These are phyloP conservation scores for Patiria pectinifera DNA, from an alignment of 53 echinoderm and acorn worm genomes.

Conservation along the genomic window DNA sequence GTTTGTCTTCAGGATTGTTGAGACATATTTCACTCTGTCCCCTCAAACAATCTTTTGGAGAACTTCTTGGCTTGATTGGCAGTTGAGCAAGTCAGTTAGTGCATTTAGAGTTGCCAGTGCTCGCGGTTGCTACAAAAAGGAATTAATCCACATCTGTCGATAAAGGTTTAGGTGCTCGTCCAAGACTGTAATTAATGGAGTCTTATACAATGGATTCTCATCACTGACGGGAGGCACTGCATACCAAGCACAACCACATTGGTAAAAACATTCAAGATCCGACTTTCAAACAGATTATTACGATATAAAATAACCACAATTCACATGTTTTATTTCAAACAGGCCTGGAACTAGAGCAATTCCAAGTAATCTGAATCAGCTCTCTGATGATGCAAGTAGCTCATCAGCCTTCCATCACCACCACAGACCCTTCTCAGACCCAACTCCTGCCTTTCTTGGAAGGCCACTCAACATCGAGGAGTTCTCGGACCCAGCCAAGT, in stretches of 20 bases:
- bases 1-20: neutral
- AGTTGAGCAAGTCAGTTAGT: no score
- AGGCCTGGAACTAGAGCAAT: slow-evolving; percentile 42
- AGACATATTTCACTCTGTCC: neutral
- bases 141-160: no score
- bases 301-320: neutral
- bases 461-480: slow-evolving; percentile 29
- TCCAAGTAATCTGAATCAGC: slow-evolving; percentile 48
- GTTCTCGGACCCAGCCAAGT: slow-evolving; percentile 54
- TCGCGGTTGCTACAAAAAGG: no score
- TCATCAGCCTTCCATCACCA: slow-evolving; percentile 45
- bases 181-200: no score
- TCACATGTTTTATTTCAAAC: neutral
- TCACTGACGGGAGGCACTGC: no score
- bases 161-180: no score
- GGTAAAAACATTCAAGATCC: no score
- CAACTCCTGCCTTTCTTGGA: slow-evolving; percentile 27
- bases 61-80: no score
- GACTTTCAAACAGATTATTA: neutral
- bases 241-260: no score
- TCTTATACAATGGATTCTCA: no score
- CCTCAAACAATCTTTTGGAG: no score
- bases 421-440: slow-evolving; percentile 61
- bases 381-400: slow-evolving; percentile 25
- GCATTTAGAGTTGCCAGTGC: no score